A percentile compares a stretch with the other conserved stretches of the same genome.
These are phyloP conservation scores for Rhamnusium bicolor DNA, from an alignment of 2,888 invertebrate genomes.

Conservation along the genomic window DNA sequence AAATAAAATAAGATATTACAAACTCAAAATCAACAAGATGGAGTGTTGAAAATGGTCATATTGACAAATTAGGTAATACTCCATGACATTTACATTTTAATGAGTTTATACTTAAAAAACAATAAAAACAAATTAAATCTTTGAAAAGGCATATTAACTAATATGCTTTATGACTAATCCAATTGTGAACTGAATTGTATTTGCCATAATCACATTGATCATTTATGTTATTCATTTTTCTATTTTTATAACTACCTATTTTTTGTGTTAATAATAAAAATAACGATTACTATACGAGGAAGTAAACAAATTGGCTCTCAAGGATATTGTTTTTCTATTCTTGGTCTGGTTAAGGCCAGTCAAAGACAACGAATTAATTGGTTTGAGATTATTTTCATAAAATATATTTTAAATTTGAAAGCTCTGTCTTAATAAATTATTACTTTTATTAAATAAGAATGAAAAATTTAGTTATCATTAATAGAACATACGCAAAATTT, in stretches of 20 bases:
- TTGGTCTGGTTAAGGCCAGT: conserved; percentile 4
- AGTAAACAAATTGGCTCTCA: conserved; percentile 17
- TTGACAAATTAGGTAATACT: background rate
- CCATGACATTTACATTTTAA: background rate
- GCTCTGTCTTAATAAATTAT: no score
- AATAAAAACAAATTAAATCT: background rate
- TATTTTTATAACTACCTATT: background rate
- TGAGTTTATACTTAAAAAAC: background rate
- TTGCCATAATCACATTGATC: background rate
- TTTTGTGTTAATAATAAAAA: background rate
- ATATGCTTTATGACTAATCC: background rate
- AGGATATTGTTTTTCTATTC: conserved; percentile 1
- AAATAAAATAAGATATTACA: no score
- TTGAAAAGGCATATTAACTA: background rate
- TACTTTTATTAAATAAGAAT: no score
- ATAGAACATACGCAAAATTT: no score
- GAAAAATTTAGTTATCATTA: no score
- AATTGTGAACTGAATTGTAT: background rate
- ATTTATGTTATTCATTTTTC: background rate
- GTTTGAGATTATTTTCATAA: background rate
- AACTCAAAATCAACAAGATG: no score
- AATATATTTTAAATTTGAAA: background rate
- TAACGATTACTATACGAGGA: background rate
- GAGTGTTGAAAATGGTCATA: no score
- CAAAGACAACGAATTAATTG: background rate